Evolutionary conservation across 2,888 invertebrate genomes (phyloP).

Genomic region (Apotomis capreana): DNA sequence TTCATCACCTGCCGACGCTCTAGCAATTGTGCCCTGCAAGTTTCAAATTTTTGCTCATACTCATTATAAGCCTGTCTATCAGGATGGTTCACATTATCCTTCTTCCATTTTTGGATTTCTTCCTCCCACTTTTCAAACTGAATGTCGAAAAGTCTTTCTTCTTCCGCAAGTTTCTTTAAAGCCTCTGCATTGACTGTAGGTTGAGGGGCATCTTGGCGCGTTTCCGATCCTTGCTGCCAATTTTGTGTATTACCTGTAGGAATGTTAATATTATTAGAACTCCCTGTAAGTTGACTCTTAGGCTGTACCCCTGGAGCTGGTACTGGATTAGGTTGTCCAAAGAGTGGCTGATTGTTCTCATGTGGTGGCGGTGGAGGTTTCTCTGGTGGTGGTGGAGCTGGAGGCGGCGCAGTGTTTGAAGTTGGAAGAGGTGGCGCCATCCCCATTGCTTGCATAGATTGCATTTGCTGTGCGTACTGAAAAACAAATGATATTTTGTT

Average conservation of each 20-base stretch:
- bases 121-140: constrained; percentile 96
- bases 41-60: constrained; percentile 95
- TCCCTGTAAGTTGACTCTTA: constrained; percentile 43
- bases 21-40: constrained; percentile 90
- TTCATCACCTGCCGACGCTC: constrained; percentile 93
- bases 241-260: constrained; percentile 62
- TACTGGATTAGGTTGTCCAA: constrained; percentile 49
- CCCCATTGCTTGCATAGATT: constrained; percentile 61
- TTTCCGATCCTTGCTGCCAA: constrained; percentile 57
- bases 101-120: constrained; percentile 95
- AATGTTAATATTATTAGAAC: constrained; percentile 51
- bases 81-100: constrained; percentile 95
- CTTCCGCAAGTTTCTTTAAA: constrained; percentile 78
- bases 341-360: constrained; percentile 75
- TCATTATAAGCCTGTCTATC: constrained; percentile 93
- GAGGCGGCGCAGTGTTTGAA: constrained; percentile 50
- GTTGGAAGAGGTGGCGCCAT: constrained; percentile 60
- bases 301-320: constrained; percentile 43
- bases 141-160: constrained; percentile 93
- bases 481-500: constrained; percentile 40
- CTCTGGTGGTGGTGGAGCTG: constrained; percentile 60
- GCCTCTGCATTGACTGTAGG: constrained; percentile 65
- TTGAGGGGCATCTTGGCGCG: constrained; percentile 42
- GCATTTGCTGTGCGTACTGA: constrained; percentile 76
- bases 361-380: constrained; percentile 70